Evolutionary conservation across 2,888 invertebrate genomes (phyloP).

Genomic region (Hybos culiciformis): DNA sequence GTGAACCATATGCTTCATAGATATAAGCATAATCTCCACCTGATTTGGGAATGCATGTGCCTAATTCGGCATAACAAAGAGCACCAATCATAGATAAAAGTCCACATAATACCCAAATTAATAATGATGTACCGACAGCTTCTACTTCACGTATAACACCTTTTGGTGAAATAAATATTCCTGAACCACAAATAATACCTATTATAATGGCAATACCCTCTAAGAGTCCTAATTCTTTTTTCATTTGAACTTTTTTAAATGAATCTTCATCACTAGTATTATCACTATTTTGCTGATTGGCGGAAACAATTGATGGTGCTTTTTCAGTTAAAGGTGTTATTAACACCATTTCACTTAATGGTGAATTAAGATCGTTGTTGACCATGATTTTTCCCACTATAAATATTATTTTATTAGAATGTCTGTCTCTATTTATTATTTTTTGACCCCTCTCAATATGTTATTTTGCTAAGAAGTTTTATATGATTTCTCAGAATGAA

Average conservation of each 20-base stretch:
- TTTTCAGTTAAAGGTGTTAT: too few relatives aligned
- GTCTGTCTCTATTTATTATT: too few relatives aligned
- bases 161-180: slow-evolving; percentile 91
- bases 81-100: slow-evolving; percentile 86
- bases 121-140: slow-evolving; percentile 74
- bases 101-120: slow-evolving; percentile 82
- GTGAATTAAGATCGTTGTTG: too few relatives aligned
- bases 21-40: slow-evolving; percentile 98
- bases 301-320: too few relatives aligned
- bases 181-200: slow-evolving; percentile 90
- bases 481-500: too few relatives aligned
- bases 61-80: slow-evolving; percentile 92
- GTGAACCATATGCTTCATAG: slow-evolving; percentile 74
- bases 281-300: too few relatives aligned
- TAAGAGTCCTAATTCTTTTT: slow-evolving; percentile 75
- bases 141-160: slow-evolving; percentile 84
- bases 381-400: too few relatives aligned
- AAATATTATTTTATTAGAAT: too few relatives aligned
- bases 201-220: slow-evolving; percentile 90
- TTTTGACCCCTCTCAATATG: too few relatives aligned
- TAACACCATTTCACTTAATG: too few relatives aligned
- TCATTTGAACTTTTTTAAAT: slow-evolving; percentile 68
- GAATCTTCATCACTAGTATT: too few relatives aligned
- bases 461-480: too few relatives aligned
- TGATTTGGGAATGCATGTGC: slow-evolving; percentile 66